A percentile compares a stretch with the other conserved stretches of the same genome.
These are phyloP conservation scores for Hecatera dysodea DNA, from an alignment of 2,888 invertebrate genomes.

Conservation along the genomic window DNA sequence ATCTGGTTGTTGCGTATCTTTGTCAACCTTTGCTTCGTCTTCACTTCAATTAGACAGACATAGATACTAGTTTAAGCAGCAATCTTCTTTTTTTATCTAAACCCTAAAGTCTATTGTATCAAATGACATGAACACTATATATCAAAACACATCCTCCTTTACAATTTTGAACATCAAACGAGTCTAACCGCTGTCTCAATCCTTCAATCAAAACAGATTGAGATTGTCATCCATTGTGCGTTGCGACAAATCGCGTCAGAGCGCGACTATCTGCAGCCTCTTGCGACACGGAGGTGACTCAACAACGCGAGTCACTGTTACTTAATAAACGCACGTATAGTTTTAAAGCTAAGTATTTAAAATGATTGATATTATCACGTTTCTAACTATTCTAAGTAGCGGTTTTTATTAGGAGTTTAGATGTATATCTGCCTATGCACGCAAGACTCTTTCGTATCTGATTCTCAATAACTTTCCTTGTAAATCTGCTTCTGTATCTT, in stretches of 20 bases:
- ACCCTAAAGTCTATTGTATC: background rate
- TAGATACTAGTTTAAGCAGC: background rate
- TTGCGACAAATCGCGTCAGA: conserved; percentile 48
- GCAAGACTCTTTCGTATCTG: conserved; percentile 42
- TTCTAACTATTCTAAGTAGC: conserved; percentile 50
- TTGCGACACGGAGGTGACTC: conserved; percentile 50
- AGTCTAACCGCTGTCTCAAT: conserved; percentile 21
- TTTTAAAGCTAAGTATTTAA: conserved; percentile 34
- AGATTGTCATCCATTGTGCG: conserved; percentile 42
- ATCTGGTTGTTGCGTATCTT: background rate
- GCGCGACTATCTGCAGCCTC: conserved; percentile 42
- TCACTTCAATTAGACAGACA: background rate
- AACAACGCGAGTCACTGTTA: conserved; percentile 35
- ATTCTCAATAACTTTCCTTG: conserved; percentile 43
- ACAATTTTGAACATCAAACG: conserved; percentile 30
- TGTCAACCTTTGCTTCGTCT: background rate
- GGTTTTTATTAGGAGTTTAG: conserved; percentile 37
- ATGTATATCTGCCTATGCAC: conserved; percentile 38
- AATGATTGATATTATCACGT: conserved; percentile 60
- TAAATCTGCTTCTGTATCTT: conserved; percentile 27
- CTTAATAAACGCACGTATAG: conserved; percentile 51
- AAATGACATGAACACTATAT: conserved; percentile 13
- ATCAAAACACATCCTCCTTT: conserved; percentile 2
- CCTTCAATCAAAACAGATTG: conserved; percentile 41
- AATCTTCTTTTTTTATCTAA: background rate